Base-by-base conservation (phyloP, 2,888 invertebrate genomes). In the Sclerodermus sp. region DNA sequence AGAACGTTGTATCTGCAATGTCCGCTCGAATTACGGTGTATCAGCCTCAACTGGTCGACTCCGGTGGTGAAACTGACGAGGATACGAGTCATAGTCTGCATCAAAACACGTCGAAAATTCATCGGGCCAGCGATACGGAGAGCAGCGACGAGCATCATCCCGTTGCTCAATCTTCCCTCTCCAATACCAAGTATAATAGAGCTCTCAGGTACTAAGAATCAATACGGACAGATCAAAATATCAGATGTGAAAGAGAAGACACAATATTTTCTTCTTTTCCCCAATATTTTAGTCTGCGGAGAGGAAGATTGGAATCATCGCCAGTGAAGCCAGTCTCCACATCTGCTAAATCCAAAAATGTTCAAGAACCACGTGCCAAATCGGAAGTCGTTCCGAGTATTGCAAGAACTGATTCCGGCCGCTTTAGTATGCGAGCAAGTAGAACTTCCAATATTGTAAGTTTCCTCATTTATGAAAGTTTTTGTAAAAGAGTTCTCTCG, bases 301-400 rank as follows among this genome's bases (percentile, higher is more conserved):
- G 87, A 76, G 82, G 85, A n/a, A 76, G 85, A 58, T 67, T 87
- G 32, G 87, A 85, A 58, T 79, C 80, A 5, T 81, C 81, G 1
- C 81, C 82, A 62, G 68, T 81, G 46, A 82, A 82, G 57, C 74
- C 80, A 6, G 73, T 76, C 48, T 5, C 23, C 8, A 64, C 74
- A 31, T 71, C 79, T 1, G 79, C 81, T 0, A 83, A 82, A 45
- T 81, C 9, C 37, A 73, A 66, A 47, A 49, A 36, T 43, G 43
- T 23, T 17, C 51, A 50, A 3, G 62, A 58, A 40, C 45, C 44
- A n/a, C 61, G 60, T 45, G 56, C 53, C 38, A 72, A 65, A 45
- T 49, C 64, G 10, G 73, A 71, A 44, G 49, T 62, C 34, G 50
- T 50, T 44, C 57, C 61, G 18, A 64, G 58, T 17, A 66, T 71